phyloP scores from a whole-genome alignment of 2,888 invertebrate genomes.

The Ophion obscuratus region DNA sequence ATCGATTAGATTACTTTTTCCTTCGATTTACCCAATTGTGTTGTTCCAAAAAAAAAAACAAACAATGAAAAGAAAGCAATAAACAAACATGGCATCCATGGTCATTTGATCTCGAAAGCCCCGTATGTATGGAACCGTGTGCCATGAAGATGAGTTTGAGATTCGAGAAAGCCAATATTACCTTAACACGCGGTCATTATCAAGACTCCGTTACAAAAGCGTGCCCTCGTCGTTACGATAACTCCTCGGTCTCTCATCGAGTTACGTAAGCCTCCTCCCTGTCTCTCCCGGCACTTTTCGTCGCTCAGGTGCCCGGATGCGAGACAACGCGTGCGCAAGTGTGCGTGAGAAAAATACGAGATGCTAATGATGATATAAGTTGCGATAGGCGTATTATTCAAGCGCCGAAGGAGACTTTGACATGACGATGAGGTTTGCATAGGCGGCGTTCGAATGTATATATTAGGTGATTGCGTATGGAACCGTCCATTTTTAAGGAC shows the following conservation, averaged over 20 bases:
- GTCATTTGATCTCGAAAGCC: not conserved
- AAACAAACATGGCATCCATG: not conserved
- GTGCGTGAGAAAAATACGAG: conserved; percentile 5
- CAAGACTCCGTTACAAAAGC: conserved; percentile 41
- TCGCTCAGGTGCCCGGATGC: conserved; percentile 29
- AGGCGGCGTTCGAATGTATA: not conserved
- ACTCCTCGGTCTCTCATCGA: conserved; percentile 34
- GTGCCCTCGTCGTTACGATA: conserved; percentile 48
- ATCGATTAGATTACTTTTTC: not conserved
- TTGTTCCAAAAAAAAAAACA: not conserved
- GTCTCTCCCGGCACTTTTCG: not conserved
- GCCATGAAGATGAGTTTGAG: conserved; percentile 7
- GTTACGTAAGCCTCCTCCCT: conserved; percentile 44
- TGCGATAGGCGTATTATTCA: not conserved
- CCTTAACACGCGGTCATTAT: conserved; percentile 26
- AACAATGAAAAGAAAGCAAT: not conserved
- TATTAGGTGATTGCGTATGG: not conserved
- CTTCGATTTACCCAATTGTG: not conserved
- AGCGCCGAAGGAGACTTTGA: not conserved
- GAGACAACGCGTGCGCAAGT: conserved; percentile 22
- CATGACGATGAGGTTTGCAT: not conserved
- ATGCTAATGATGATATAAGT: not conserved
- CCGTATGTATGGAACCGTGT: not conserved
- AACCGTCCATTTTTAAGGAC: not conserved
- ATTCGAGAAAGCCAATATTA: conserved; percentile 39